Evolutionary conservation across 2,888 invertebrate genomes (phyloP).

Genomic region (Lasioglossum vierecki): DNA sequence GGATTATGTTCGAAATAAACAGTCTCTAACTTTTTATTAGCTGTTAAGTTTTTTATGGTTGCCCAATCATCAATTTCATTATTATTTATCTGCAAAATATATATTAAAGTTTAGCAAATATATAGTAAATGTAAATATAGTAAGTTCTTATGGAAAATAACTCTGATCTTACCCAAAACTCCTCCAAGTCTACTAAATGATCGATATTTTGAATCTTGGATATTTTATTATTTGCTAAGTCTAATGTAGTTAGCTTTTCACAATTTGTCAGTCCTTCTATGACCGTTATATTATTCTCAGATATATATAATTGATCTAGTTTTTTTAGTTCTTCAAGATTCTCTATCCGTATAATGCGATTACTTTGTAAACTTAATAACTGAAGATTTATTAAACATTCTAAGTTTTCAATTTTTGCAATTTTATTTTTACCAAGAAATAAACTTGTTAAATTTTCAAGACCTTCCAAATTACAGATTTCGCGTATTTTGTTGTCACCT

Average conservation of each 20-base stretch:
- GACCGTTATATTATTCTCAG: slow-evolving; percentile 94
- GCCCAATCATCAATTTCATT: slow-evolving; percentile 95
- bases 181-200: slow-evolving; percentile 92
- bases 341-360: slow-evolving; percentile 94
- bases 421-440: slow-evolving; percentile 98
- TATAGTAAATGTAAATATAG: slow-evolving; percentile 20
- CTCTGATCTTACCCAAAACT: slow-evolving; percentile 92
- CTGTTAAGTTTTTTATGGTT: slow-evolving; percentile 90
- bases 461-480: slow-evolving; percentile 93
- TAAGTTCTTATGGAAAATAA: not conserved
- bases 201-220: slow-evolving; percentile 91
- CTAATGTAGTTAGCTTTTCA: slow-evolving; percentile 91
- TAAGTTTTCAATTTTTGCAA: slow-evolving; percentile 93
- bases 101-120: slow-evolving; percentile 38
- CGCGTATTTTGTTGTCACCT: slow-evolving; percentile 97
- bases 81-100: slow-evolving; percentile 91
- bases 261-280: slow-evolving; percentile 92
- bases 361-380: slow-evolving; percentile 95
- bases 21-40: slow-evolving; percentile 89
- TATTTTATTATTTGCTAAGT: slow-evolving; percentile 95
- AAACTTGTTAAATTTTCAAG: slow-evolving; percentile 91
- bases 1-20: slow-evolving; percentile 98
- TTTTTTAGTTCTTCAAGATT: slow-evolving; percentile 90
- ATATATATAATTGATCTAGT: slow-evolving; percentile 95
- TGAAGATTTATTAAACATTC: slow-evolving; percentile 89